Conservation (phyloP, 2,797 vertebrate genomes). For the Buphagus erythrorhynchus region DNA sequence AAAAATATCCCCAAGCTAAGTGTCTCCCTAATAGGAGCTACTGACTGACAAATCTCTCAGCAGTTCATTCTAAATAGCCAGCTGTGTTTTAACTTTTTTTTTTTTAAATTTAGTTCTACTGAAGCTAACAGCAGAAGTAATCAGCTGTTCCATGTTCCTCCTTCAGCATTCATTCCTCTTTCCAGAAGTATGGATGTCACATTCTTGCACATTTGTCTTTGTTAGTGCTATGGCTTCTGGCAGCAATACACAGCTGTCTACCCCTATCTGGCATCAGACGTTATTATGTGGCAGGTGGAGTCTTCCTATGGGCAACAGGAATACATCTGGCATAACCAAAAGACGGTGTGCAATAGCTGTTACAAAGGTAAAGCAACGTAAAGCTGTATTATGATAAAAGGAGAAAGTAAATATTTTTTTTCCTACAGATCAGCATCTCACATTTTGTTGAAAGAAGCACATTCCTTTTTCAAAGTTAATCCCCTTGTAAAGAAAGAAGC, state of each 20-base stretch:
- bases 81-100: not conserved
- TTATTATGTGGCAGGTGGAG: not conserved
- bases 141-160: slow-evolving; percentile 32
- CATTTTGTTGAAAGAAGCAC: not conserved
- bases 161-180: slow-evolving; percentile 4
- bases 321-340: not conserved
- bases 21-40: slow-evolving; percentile 44
- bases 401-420: slow-evolving; percentile 10
- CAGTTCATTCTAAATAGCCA: slow-evolving; percentile 21
- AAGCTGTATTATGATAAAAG: not conserved
- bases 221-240: slow-evolving; percentile 10
- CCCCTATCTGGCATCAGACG: not conserved
- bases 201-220: slow-evolving; percentile 36
- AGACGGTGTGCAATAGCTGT: not conserved
- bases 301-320: not conserved
- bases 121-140: slow-evolving; percentile 9
- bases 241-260: slow-evolving; percentile 47
- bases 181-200: not conserved
- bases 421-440: not conserved
- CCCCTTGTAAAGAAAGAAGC: not conserved
- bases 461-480: not conserved
- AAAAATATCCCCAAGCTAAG: slow-evolving; percentile 63
- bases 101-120: not conserved
- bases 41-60: slow-evolving; percentile 50
- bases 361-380: not conserved